phyloP scores from a whole-genome alignment of 1,140 invertebrate genomes.

The Drosophila oshimai region DNA sequence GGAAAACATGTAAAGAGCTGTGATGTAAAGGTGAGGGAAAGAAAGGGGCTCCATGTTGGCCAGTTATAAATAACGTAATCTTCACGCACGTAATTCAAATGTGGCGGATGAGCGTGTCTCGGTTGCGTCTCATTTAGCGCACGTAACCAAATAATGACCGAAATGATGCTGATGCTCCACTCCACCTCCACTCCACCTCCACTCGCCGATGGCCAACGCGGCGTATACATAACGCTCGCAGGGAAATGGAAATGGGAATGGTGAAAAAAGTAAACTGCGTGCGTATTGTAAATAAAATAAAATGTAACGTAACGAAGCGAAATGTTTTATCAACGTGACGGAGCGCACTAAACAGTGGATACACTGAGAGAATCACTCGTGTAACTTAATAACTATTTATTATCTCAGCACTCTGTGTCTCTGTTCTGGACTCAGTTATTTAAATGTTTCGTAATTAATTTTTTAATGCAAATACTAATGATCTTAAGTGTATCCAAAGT shows the following conservation, averaged over 20 bases:
- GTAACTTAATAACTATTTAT: too few relatives aligned
- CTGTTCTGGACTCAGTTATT: too few relatives aligned
- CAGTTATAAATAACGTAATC: conserved; percentile 77
- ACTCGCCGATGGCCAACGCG: conserved; percentile 59
- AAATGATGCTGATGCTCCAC: conserved; percentile 76
- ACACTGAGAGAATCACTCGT: not conserved
- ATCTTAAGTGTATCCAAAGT: too few relatives aligned
- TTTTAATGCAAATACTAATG: too few relatives aligned
- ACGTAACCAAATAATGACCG: conserved; percentile 80
- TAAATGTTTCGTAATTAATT: too few relatives aligned
- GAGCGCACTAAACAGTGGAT: conserved; percentile 58
- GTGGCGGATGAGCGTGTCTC: conserved; percentile 34
- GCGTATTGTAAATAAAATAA: conserved; percentile 69
- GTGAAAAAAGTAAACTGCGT: conserved; percentile 35
- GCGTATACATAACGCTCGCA: conserved; percentile 42
- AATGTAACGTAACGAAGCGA: conserved; percentile 68
- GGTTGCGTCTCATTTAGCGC: conserved; percentile 78
- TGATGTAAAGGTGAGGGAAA: not conserved
- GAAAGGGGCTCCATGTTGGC: not conserved
- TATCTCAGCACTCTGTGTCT: too few relatives aligned
- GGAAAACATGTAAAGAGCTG: not conserved
- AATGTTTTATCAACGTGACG: conserved; percentile 81
- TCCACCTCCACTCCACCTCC: too few relatives aligned
- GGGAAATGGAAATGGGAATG: not conserved
- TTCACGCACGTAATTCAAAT: conserved; percentile 80